Conservation (phyloP, 1,140 invertebrate genomes). For the Caenorhabditis latens region DNA sequence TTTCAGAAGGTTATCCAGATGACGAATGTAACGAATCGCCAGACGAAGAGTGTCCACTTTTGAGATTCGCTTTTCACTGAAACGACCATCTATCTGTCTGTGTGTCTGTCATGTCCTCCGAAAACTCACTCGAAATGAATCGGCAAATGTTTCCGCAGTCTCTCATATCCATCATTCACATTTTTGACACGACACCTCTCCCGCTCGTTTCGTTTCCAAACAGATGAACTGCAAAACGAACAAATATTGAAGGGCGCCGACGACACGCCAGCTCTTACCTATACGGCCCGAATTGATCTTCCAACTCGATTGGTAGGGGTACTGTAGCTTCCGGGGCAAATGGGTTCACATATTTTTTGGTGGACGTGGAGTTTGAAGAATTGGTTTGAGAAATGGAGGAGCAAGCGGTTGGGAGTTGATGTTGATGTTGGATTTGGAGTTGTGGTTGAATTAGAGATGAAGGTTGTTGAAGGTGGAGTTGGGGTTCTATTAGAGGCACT, state of each 20-base stretch:
- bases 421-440: not conserved
- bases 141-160: constrained; percentile 85
- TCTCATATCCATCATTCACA: constrained; percentile 87
- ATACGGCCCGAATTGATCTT: constrained; percentile 65
- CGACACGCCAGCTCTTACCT: not conserved
- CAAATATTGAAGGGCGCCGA: not conserved
- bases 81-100: constrained; percentile 2
- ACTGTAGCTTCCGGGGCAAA: constrained; percentile 78
- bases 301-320: constrained; percentile 76
- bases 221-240: constrained; percentile 74
- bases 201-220: constrained; percentile 79
- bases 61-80: constrained; percentile 79
- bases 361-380: not conserved
- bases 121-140: constrained; percentile 55
- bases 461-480: not conserved
- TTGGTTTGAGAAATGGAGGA: not conserved
- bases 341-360: constrained; percentile 68
- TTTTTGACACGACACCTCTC: constrained; percentile 83
- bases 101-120: too few species aligned
- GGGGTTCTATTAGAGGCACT: not conserved
- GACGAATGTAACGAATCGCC: constrained; percentile 79
- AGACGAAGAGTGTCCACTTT: constrained; percentile 80
- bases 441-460: not conserved
- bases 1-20: constrained; percentile 78
- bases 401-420: not conserved